A percentile compares a stretch with the other conserved stretches of the same genome.
Conservation (phyloP, 2,888 invertebrate species). For the Protophormia terraenovae region DNA sequence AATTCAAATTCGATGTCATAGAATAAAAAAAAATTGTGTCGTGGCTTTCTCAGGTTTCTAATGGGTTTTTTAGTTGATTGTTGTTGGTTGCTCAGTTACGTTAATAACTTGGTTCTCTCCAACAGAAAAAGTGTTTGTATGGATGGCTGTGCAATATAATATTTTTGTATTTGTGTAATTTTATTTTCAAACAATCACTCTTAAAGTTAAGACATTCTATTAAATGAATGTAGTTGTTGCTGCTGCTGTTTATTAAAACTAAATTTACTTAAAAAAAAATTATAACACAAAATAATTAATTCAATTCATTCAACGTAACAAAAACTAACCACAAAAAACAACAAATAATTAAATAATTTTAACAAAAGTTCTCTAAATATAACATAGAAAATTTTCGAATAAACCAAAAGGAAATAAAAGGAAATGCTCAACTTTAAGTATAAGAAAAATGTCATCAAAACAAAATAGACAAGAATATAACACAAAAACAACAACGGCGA, state of each 20-base stretch:
- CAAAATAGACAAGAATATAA: constrained; percentile 46
- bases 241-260: background rate
- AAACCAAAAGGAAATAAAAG: constrained; percentile 39
- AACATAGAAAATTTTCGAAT: background rate
- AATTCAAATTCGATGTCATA: no score
- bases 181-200: constrained; percentile 51
- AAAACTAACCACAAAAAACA: background rate
- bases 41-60: constrained; percentile 63
- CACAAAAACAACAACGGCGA: background rate
- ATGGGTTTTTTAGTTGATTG: constrained; percentile 28
- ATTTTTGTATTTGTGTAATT: background rate
- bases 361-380: no score
- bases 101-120: constrained; percentile 2
- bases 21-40: constrained; percentile 53
- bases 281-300: no score
- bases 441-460: constrained; percentile 49
- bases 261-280: no score
- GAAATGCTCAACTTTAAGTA: constrained; percentile 37
- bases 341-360: no score
- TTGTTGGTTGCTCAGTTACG: constrained; percentile 43
- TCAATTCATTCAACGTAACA: no score
- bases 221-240: background rate
- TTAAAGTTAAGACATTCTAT: constrained; percentile 49
- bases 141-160: background rate
- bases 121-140: background rate